Conservation (phyloP, 2,113 vertebrate genomes). For the Python bivittatus region DNA sequence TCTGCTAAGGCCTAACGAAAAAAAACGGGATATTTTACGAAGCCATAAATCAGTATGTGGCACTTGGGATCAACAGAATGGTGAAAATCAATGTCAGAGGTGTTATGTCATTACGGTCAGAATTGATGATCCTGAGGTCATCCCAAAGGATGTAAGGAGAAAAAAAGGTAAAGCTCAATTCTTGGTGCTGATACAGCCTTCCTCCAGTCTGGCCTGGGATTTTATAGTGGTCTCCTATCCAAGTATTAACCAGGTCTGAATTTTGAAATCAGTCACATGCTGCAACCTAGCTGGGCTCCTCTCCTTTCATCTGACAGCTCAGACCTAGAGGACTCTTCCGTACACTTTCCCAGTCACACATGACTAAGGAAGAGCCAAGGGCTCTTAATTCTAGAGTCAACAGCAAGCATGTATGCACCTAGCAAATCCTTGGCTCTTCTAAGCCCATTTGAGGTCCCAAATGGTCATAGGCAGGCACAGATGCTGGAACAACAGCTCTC, state of each 20-base stretch:
- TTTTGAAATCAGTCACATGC: not conserved
- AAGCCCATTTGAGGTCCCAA: not conserved
- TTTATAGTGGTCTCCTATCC: not conserved
- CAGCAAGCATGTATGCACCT: not conserved
- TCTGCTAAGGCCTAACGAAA: constrained; percentile 54
- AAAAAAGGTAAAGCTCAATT: not conserved
- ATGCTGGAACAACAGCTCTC: not conserved
- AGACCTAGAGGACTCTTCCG: not conserved
- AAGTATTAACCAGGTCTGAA: not conserved
- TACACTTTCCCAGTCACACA: not conserved
- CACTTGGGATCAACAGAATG: not conserved
- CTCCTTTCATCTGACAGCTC: not conserved
- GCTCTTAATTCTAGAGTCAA: not conserved
- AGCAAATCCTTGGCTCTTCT: not conserved
- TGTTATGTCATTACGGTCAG: not conserved
- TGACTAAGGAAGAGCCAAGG: not conserved
- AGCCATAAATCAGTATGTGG: not conserved
- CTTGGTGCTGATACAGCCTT: not conserved
- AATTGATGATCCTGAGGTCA: not conserved
- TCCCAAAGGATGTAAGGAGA: not conserved
- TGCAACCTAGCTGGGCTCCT: not conserved
- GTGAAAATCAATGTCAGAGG: not conserved
- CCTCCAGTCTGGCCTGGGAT: not conserved
- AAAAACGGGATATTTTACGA: not conserved
- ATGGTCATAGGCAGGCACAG: not conserved